Conservation (phyloP, 2,888 invertebrate species). For the Actias luna region DNA sequence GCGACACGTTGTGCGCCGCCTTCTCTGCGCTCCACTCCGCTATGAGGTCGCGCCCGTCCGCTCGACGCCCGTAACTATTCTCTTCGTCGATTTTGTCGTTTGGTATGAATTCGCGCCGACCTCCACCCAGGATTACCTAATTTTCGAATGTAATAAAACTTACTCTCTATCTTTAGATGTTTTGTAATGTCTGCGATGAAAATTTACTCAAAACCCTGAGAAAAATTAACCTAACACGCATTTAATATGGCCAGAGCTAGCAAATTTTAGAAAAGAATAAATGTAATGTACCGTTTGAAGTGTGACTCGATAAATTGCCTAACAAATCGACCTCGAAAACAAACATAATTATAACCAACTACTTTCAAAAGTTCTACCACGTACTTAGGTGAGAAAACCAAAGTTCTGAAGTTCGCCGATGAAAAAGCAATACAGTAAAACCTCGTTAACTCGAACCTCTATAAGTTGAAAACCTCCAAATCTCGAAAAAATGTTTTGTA, state of each 20-base stretch:
- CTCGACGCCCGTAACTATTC: constrained; percentile 62
- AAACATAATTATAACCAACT: neutral
- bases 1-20: constrained; percentile 49
- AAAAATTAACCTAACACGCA: too few species aligned
- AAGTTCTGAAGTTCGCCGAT: too few species aligned
- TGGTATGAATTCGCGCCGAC: constrained; percentile 84
- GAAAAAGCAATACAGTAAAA: too few species aligned
- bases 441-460: too few species aligned
- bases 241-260: too few species aligned
- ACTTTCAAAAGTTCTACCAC: neutral
- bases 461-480: too few species aligned
- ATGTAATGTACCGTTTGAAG: too few species aligned
- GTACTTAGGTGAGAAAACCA: neutral
- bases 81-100: constrained; percentile 76
- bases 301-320: neutral
- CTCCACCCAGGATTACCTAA: constrained; percentile 88
- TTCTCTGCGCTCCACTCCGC: constrained; percentile 83
- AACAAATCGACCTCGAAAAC: neutral
- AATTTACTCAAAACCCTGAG: neutral
- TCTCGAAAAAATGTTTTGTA: too few species aligned
- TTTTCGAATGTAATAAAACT: constrained; percentile 13
- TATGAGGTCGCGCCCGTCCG: constrained; percentile 85
- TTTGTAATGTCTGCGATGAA: neutral
- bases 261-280: too few species aligned
- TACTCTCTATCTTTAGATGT: too few species aligned